These are phyloP conservation scores for Theristus sp. DNA, from an alignment of 2,888 invertebrate genomes.

Conservation along the genomic window DNA sequence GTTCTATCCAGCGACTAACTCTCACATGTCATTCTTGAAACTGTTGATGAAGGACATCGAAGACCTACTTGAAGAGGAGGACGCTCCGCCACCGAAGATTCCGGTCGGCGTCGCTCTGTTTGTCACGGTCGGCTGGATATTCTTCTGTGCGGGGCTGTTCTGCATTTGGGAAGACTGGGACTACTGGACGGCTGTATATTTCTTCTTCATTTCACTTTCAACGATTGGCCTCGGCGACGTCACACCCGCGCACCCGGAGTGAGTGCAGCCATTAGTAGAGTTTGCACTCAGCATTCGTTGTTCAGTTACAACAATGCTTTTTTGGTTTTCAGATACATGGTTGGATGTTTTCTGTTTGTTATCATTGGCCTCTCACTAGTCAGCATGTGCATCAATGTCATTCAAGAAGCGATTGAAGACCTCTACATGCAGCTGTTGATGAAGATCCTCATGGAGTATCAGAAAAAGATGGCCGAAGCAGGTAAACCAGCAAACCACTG, in stretches of 20 bases:
- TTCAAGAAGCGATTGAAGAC: slow-evolving; percentile 22
- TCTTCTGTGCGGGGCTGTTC: slow-evolving; percentile 76
- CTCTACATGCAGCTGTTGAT: slow-evolving; percentile 23
- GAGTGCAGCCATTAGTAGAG: slow-evolving; percentile 16
- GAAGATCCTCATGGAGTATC: slow-evolving; percentile 26
- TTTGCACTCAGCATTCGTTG: background rate
- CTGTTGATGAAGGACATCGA: background rate
- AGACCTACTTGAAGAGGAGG: slow-evolving; percentile 4
- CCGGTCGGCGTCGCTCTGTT: background rate
- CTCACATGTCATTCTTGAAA: background rate
- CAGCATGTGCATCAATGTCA: slow-evolving; percentile 12
- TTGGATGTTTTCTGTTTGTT: slow-evolving; percentile 28
- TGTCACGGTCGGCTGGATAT: slow-evolving; percentile 48
- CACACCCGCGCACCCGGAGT: slow-evolving; percentile 33
- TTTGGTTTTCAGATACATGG: slow-evolving; percentile 13
- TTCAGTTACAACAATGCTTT: background rate
- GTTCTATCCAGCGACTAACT: too few species aligned
- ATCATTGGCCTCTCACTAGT: slow-evolving; percentile 35
- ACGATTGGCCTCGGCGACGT: slow-evolving; percentile 35
- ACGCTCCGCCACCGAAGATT: background rate
- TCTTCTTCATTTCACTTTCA: slow-evolving; percentile 25
- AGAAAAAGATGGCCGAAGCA: slow-evolving; percentile 22
- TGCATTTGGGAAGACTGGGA: slow-evolving; percentile 25
- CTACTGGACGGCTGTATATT: slow-evolving; percentile 24
- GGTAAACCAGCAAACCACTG: too few species aligned